A percentile compares a stretch with the other conserved stretches of the same genome.
phyloP scores from a whole-genome alignment of 1,140 invertebrate genomes.

The Vanessa atalanta region DNA sequence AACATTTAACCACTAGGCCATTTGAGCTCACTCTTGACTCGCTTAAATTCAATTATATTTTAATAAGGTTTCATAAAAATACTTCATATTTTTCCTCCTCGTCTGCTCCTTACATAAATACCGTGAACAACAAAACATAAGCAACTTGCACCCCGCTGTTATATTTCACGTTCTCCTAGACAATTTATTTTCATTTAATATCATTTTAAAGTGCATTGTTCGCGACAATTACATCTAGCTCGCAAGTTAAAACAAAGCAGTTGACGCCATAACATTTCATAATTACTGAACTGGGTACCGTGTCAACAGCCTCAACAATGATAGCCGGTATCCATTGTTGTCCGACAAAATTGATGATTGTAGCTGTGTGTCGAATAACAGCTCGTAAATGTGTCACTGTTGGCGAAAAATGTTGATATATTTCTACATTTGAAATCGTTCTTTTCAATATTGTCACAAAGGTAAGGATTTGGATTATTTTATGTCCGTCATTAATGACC shows the following conservation, averaged over 20 bases:
- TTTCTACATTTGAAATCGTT: not conserved
- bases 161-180: constrained; percentile 14
- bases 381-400: too few species aligned
- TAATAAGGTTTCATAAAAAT: not conserved
- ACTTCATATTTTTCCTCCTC: not conserved
- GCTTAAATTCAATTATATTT: too few species aligned
- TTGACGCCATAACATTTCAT: constrained; percentile 43
- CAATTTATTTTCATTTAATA: constrained; percentile 39
- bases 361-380: not conserved
- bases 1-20: too few species aligned
- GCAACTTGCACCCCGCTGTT: not conserved
- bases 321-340: constrained; percentile 23
- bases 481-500: too few species aligned
- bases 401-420: not conserved
- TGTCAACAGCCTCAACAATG: constrained; percentile 43
- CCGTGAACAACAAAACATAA: not conserved
- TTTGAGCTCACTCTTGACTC: too few species aligned
- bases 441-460: too few species aligned
- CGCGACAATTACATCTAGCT: constrained; percentile 41
- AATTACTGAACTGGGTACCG: constrained; percentile 42
- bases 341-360: constrained; percentile 16
- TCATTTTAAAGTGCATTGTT: constrained; percentile 39
- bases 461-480: constrained; percentile 2
- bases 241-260: constrained; percentile 39
- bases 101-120: not conserved